Evolutionary conservation across 2,888 invertebrate genomes (phyloP), one percentile per base, ranked within the genome.

Genomic region (Margaritifera margaritifera): DNA sequence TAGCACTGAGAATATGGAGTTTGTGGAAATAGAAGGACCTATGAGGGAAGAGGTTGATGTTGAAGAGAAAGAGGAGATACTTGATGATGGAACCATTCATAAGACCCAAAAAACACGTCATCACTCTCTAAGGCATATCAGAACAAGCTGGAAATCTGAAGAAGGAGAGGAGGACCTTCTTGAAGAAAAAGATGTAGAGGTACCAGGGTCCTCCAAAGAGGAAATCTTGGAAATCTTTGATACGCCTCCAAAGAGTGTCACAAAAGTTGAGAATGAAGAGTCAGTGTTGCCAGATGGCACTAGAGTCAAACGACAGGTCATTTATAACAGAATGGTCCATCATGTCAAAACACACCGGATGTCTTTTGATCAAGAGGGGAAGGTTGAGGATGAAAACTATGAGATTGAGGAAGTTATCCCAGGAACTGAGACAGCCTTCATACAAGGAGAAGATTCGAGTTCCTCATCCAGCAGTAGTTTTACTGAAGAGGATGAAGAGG

Each of bases 61-160:
- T 2, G 72, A 84, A 62, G 84, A 85, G 55, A 73, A 80, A 18
- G 81, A 84, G 65, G 84, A 86, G 71, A 64, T 85, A 31, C 69
- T 86, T 42, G 82, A 83, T 11, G 86, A 86, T 75, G 87, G 87
- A 5, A 87, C 87, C 5, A 72, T 85, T 11, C 85, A 86, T 69
- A 78, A 74, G 56, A 74, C 64, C 15, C 83, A 82, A 50, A 72
- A 61, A 60, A 80, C 82, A 8, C 68, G 77, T 19, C 73, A 75
- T 25, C 85, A 86, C 61, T 81, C 83, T 15, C 51, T 84, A 4
- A 79, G 80, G 64, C 82, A 84, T 67, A 56, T 84, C 15, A 70
- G 72, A 15, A 80, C 76, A 62, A 74, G 76, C 61, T 58, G 82
- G 8, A 74, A 71, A 52, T 81, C 82, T 8, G 78, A 80, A 62